phyloP scores from a whole-genome alignment of 2,888 invertebrate species.

The Orthosia incerta region DNA sequence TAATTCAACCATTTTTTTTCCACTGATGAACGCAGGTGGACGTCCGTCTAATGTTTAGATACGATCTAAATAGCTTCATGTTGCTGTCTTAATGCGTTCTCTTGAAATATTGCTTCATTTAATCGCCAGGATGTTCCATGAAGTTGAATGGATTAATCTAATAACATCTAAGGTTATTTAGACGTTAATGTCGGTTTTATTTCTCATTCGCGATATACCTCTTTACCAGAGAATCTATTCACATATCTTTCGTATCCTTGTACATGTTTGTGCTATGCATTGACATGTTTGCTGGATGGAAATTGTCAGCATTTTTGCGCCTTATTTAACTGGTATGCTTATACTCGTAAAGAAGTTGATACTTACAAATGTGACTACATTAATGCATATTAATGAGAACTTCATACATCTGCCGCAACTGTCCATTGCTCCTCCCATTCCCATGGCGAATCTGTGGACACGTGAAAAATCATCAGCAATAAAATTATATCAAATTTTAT shows the following conservation, averaged over 20 bases:
- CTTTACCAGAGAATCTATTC: constrained; percentile 6
- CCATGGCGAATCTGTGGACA: constrained; percentile 89
- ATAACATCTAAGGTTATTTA: constrained; percentile 23
- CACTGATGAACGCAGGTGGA: constrained; percentile 6
- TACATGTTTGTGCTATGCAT: not conserved
- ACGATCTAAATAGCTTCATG: constrained; percentile 40
- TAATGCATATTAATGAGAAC: constrained; percentile 95
- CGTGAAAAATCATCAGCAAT: not conserved
- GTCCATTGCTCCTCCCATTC: constrained; percentile 95
- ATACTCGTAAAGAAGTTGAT: constrained; percentile 38
- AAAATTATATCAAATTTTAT: not conserved
- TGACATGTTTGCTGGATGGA: not conserved
- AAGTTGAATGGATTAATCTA: constrained; percentile 16
- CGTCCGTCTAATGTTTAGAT: constrained; percentile 35
- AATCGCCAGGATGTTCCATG: constrained; percentile 35
- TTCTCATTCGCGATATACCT: not conserved
- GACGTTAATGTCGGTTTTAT: not conserved
- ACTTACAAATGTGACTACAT: constrained; percentile 97
- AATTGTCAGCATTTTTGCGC: constrained; percentile 7
- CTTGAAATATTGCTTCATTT: constrained; percentile 42
- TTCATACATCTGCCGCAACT: constrained; percentile 97
- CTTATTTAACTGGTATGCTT: not conserved
- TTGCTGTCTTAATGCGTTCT: constrained; percentile 31
- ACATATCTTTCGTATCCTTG: not conserved
- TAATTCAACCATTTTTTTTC: constrained; percentile 21